phyloP scores from a whole-genome alignment of 2,113 vertebrate species.

The Hymenochirus boettgeri region DNA sequence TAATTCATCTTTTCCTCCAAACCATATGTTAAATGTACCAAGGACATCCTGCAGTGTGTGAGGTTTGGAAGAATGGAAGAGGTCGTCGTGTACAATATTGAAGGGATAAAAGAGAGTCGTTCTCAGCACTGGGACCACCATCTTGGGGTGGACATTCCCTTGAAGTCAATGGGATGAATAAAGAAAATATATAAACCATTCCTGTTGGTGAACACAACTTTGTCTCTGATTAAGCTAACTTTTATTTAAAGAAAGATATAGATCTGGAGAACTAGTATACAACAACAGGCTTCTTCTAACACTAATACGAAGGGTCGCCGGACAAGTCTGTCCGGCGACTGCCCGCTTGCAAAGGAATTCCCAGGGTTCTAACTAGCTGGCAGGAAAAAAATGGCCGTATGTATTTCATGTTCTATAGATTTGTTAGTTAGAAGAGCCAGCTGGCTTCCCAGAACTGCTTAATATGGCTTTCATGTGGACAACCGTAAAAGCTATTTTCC shows the following conservation, averaged over 20 bases:
- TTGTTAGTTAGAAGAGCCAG: conserved; percentile 18
- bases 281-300: neutral
- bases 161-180: too few relatives aligned
- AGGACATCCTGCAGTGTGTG: too few relatives aligned
- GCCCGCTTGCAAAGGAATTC: conserved; percentile 8
- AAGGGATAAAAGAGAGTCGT: too few relatives aligned
- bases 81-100: too few relatives aligned
- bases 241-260: neutral
- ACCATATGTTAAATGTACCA: too few relatives aligned
- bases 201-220: too few relatives aligned
- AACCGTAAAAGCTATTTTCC: neutral
- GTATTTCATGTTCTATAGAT: conserved; percentile 1
- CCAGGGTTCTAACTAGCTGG: conserved; percentile 9
- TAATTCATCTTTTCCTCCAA: too few relatives aligned
- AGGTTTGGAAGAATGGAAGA: neutral
- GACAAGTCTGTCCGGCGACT: conserved; percentile 13
- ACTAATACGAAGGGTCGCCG: conserved; percentile 21
- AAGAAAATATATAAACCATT: too few relatives aligned
- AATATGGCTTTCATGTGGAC: conserved; percentile 5
- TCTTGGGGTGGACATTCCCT: too few relatives aligned
- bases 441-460: conserved; percentile 22
- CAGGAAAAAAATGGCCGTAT: neutral
- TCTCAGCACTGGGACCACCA: too few relatives aligned
- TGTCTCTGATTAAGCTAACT: too few relatives aligned
- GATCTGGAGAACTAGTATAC: neutral